phyloP scores from a whole-genome alignment of 2,888 invertebrate genomes.

The Balanococcus diminutus region DNA sequence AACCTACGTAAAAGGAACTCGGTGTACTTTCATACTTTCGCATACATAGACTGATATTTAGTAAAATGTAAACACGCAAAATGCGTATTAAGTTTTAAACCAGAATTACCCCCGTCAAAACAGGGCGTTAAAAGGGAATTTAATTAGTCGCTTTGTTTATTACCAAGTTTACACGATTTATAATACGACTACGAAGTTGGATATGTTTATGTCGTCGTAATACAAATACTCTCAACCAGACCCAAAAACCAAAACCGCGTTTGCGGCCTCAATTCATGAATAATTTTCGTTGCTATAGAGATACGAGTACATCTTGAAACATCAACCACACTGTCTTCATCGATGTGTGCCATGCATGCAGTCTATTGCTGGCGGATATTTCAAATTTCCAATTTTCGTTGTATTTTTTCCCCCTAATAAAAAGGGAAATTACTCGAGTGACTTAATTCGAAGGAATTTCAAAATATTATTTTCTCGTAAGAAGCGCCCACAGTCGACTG shows the following conservation, averaged over 20 bases:
- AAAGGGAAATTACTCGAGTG: neutral
- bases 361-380: neutral
- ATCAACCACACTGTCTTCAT: neutral
- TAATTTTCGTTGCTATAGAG: slow-evolving; percentile 16
- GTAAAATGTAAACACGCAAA: slow-evolving; percentile 9
- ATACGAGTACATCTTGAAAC: neutral
- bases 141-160: slow-evolving; percentile 24
- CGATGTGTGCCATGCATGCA: neutral
- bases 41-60: slow-evolving; percentile 27
- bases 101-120: neutral
- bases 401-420: neutral
- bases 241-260: neutral
- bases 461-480: neutral
- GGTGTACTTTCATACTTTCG: slow-evolving; percentile 20
- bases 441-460: neutral
- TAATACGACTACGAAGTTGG: neutral
- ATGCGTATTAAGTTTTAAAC: neutral
- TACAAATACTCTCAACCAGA: neutral
- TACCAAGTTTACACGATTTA: slow-evolving; percentile 12
- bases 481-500: neutral
- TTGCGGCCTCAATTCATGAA: neutral
- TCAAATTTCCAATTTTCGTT: neutral
- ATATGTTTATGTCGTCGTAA: slow-evolving; percentile 14
- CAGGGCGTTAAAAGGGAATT: neutral
- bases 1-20: neutral